Base-by-base conservation (phyloP, 1,140 invertebrate genomes). In the Cotesia glomerata region DNA sequence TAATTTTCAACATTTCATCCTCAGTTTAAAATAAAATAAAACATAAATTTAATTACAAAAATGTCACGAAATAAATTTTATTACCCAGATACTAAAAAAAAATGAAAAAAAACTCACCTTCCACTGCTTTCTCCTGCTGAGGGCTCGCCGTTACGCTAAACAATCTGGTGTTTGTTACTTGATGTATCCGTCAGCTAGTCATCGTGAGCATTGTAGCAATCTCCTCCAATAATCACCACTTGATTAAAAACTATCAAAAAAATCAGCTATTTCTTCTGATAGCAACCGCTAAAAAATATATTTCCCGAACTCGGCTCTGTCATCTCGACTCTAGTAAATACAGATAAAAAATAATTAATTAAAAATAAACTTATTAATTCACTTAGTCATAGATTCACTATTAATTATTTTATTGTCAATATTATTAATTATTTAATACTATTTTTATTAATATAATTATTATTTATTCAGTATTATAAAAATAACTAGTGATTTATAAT, bases 141-240 rank as follows among this genome's bases (percentile, higher is more conserved):
- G 73, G 73, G 54, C 63, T 74, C 70, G 71, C 66, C 72, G 74
- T 77, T 73, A 59, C 64, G 70, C 71, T 71, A 72, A 77, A 71
- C 52, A 71, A 35, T 62, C 39, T 51, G n/a, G 7, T 14, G 45
- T 32, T 45, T 67, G 8, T 11, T 16, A 5, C 56, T 59, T 51
- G 61, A 73, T 75, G 54, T 77, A 82, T 81, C 78, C 79, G 80
- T 82, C 80, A 82, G 80, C 80, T 81, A 45, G 72, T 75, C 79
- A 74, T 81, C 45, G 8, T 73, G n/a, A 8, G 2, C 64, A 32
- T 52, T 65, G 59, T 66, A 45, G n/a, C 16, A 16, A 66, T 61
- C n/a, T 32, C 16, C 34, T 52, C 5, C 49, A 69, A 32, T 56
- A 39, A 64, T 62, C 32, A 66, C 35, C 52, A 70, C 72, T 59